phyloP scores from a whole-genome alignment of 2,113 vertebrate genomes.

The Phyllostomus discolor region DNA sequence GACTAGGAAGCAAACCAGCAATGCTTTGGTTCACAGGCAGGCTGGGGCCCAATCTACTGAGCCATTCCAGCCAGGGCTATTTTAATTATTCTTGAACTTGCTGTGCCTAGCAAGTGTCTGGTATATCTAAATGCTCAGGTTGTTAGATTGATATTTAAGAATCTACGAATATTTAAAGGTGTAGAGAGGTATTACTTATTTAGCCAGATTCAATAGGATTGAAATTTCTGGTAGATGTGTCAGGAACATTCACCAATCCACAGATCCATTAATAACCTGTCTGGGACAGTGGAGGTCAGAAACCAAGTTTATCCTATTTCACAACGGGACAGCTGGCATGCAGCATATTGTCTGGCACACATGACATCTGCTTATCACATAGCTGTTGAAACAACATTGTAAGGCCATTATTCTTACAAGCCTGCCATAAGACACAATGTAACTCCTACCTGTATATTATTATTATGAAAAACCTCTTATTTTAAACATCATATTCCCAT shows the following conservation, averaged over 20 bases:
- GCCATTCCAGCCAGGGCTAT: not conserved
- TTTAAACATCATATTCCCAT: not conserved
- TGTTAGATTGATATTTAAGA: not conserved
- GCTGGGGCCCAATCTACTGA: too few relatives aligned
- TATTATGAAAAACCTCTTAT: not conserved
- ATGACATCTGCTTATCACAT: not conserved
- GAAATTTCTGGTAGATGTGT: constrained; percentile 11
- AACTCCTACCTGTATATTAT: not conserved
- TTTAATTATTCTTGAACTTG: constrained; percentile 1
- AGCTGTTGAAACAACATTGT: not conserved
- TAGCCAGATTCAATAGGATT: not conserved
- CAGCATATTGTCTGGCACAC: not conserved
- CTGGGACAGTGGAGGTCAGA: not conserved
- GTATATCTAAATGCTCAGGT: not conserved
- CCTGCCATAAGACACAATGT: not conserved
- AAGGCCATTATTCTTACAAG: not conserved
- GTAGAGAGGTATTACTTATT: not conserved
- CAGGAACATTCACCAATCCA: not conserved
- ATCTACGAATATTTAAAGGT: not conserved
- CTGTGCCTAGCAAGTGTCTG: not conserved
- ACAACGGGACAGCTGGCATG: not conserved
- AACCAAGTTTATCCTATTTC: not conserved
- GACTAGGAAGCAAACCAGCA: too few relatives aligned
- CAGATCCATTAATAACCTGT: not conserved
- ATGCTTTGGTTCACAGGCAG: too few relatives aligned